Base-by-base conservation (phyloP, 2,888 invertebrate species). In the Chouioia cunea region DNA sequence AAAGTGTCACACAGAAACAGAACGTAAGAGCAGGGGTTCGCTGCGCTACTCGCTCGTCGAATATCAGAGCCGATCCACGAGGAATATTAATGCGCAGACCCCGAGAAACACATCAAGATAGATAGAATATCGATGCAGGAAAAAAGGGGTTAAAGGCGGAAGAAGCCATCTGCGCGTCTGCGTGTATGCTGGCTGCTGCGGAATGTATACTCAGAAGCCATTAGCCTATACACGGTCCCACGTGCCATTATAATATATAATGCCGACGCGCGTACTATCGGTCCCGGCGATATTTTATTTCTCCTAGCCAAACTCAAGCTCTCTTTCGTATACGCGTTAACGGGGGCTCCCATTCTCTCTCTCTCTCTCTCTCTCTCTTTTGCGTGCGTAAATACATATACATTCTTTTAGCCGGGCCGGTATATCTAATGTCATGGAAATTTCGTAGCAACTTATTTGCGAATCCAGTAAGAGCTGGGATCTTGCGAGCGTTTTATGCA, bases 181-280 rank as follows among this genome's bases (percentile, higher is more conserved):
- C 73, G 27, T 27, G 27, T 27, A 27, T 27, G n/a, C 6, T 27
- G 27, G 27, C 27, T 27, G 27, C 27, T 27, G 27, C 72, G 77
- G 69, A 76, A 77, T 73, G 67, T 72, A 70, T 62, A 71, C 76
- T 73, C 75, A 75, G 75, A 74, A 79, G 74, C 79, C 79, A 80
- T 81, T 82, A 82, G 79, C 76, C 78, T 77, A 18, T 48, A 10
- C 12, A 14, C 20, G 16, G 66, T 65, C 57, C 62, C 63, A 53
- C 73, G 72, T 66, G 75, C 76, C 76, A 79, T 79, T 80, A 81
- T 78, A 79, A 77, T 78, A n/a, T n/a, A 79, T 81, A 80, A 81
- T 79, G 78, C 76, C 75, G 76, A 53, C 54, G 60, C 12, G 23
- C 52, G 50, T 77, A 76, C 71, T 77, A 79, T 76, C 77, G 77